Conservation (phyloP, 2,113 vertebrate species). For the Hippopotamus amphibius region DNA sequence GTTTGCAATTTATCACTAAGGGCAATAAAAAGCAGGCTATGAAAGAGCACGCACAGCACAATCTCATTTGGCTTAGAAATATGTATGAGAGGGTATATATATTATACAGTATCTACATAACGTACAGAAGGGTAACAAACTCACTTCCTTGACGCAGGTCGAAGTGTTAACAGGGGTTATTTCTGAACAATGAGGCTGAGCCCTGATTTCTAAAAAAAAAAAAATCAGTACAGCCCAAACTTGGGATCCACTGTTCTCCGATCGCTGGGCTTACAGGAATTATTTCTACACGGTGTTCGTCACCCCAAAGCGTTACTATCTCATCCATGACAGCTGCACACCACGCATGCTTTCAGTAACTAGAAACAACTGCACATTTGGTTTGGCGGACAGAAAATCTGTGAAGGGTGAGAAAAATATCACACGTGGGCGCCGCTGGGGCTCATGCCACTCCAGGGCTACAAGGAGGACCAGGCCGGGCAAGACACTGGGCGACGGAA, state of each 20-base stretch:
- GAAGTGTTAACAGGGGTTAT: not conserved
- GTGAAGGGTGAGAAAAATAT: not conserved
- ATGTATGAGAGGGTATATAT: not conserved
- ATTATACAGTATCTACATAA: not conserved
- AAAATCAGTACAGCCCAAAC: not conserved
- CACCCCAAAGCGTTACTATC: not conserved
- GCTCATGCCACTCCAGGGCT: not conserved
- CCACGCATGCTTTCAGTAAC: not conserved
- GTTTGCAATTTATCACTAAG: not conserved
- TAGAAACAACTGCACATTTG: not conserved
- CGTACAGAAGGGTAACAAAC: not conserved
- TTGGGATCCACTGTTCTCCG: not conserved
- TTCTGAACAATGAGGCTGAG: not conserved
- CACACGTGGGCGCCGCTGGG: rapidly evolving
- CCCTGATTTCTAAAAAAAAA: not conserved
- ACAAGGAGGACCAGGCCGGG: rapidly evolving
- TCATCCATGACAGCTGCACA: not conserved
- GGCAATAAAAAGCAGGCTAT: not conserved
- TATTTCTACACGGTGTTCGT: not conserved
- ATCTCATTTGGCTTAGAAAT: not conserved
- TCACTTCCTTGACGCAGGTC: not conserved
- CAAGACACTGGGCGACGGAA: rapidly evolving
- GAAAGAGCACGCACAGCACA: not conserved
- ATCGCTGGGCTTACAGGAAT: not conserved
- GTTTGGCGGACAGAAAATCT: not conserved